These are phyloP conservation scores for Pilophorus perplexus DNA, from an alignment of 2,888 invertebrate genomes.

Conservation along the genomic window DNA sequence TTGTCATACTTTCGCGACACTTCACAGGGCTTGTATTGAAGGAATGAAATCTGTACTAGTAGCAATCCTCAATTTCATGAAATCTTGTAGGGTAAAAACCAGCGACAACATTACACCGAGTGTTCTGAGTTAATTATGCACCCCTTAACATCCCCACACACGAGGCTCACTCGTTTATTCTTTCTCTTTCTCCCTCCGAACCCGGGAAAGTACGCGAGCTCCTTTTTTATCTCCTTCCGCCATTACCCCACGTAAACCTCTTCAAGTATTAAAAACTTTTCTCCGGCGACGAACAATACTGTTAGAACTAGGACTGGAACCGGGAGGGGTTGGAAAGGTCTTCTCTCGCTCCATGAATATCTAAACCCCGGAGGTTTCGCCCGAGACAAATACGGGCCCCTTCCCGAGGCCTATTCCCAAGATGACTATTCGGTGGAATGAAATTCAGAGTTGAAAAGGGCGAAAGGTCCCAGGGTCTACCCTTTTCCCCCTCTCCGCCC, in stretches of 20 bases:
- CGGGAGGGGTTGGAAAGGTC: conserved; percentile 1
- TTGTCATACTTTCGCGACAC: no score
- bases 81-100: no score
- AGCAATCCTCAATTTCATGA: no score
- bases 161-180: no score
- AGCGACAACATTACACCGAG: background rate
- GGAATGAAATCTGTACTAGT: no score
- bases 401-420: conserved; percentile 11
- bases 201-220: conserved; percentile 7
- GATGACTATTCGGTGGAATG: conserved; percentile 26
- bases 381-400: conserved; percentile 14
- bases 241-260: conserved; percentile 27
- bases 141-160: background rate
- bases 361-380: conserved; percentile 14
- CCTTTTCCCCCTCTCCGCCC: background rate
- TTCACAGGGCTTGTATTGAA: no score
- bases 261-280: conserved; percentile 29
- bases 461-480: conserved; percentile 15
- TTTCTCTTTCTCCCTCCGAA: background rate
- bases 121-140: conserved; percentile 6
- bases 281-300: conserved; percentile 3
- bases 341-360: conserved; percentile 20
- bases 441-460: conserved; percentile 30
- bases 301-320: background rate
- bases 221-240: conserved; percentile 2